Base-by-base conservation (phyloP, 2,888 invertebrate genomes). In the Pandemis cinnamomeana region DNA sequence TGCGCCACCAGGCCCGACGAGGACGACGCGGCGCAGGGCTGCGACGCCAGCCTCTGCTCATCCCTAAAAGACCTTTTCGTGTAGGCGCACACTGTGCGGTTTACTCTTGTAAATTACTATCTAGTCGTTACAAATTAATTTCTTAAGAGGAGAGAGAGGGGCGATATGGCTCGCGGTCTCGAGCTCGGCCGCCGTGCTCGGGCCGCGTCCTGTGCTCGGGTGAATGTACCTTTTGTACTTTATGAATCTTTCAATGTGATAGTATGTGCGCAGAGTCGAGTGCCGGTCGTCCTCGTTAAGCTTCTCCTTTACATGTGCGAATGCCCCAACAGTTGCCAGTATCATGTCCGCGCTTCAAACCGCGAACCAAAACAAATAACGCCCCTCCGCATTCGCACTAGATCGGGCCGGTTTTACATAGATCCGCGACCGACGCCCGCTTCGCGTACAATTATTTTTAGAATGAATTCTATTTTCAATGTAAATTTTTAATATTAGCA, bases 21-120 rank as follows among this genome's bases (percentile, higher is more conserved):
- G 76, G 97, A 96, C 53, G 96, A 96, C 72, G 95, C 96, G 46
- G 89, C 95, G 73, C 97, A 97, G 80, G 95, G 96, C 42, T 97
- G 97, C 90, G 97, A 98, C 82, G 96, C 97, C 60, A 96, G 97
- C 46, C 95, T 98, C 80, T 97, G 97, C 92, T 96, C 97, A 78
- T 97, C 97, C 63, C 92, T 98, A 70, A 98, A 98, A 90, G 97
- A 98, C 91, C 95, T 98, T 69, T 98, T 98, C 88, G 97, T 97
- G 86, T 98, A 98, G 95, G 83, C 84, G 81, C 84, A 76, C 76
- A 69, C 72, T 79, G 82, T 85, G 85, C 81, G 85, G 87, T 90
- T 83, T 83, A 80, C 81, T 87, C 89, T 88, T 91, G 90, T 90
- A 91, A 88, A 81, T 77, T 78, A 81, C 77, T 78, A 88, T 84